phyloP scores from a whole-genome alignment of 2,797 vertebrate genomes.

The Thamnophis elegans region DNA sequence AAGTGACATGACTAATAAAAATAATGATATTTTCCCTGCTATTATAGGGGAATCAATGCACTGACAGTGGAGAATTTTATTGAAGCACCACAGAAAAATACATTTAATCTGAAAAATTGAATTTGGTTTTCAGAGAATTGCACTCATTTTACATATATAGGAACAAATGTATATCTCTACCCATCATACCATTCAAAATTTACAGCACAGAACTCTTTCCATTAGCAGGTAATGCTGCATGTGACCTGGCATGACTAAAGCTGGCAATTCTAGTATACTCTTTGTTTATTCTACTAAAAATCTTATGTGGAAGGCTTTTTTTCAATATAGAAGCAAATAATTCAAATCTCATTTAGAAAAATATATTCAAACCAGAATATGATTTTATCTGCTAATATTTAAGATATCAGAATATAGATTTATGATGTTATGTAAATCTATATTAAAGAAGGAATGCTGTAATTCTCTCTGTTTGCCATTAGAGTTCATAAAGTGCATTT shows the following conservation, averaged over 20 bases:
- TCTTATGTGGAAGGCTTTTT: slow-evolving; percentile 14
- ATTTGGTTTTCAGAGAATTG: slow-evolving; percentile 52
- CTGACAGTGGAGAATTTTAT: slow-evolving; percentile 49
- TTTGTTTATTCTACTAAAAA: neutral
- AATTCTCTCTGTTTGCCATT: slow-evolving; percentile 25
- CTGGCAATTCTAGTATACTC: neutral
- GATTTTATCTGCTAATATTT: slow-evolving; percentile 13
- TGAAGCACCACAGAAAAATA: slow-evolving; percentile 42
- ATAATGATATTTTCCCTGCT: slow-evolving; percentile 21
- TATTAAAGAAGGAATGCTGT: slow-evolving; percentile 16
- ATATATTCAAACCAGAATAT: slow-evolving; percentile 7
- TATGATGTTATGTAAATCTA: neutral
- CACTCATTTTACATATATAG: neutral
- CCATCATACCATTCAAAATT: neutral
- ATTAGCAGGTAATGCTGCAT: neutral
- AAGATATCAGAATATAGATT: slow-evolving; percentile 4
- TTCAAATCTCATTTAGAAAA: slow-evolving; percentile 38
- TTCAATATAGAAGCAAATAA: slow-evolving; percentile 48
- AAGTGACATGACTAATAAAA: slow-evolving; percentile 46
- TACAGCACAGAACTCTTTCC: neutral
- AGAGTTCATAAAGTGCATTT: slow-evolving; percentile 28
- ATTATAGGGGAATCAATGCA: slow-evolving; percentile 46
- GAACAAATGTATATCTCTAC: neutral
- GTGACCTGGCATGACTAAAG: neutral
- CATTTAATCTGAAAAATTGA: slow-evolving; percentile 47